phyloP scores from a whole-genome alignment of 2,797 vertebrate species.

The Coluber constrictor region DNA sequence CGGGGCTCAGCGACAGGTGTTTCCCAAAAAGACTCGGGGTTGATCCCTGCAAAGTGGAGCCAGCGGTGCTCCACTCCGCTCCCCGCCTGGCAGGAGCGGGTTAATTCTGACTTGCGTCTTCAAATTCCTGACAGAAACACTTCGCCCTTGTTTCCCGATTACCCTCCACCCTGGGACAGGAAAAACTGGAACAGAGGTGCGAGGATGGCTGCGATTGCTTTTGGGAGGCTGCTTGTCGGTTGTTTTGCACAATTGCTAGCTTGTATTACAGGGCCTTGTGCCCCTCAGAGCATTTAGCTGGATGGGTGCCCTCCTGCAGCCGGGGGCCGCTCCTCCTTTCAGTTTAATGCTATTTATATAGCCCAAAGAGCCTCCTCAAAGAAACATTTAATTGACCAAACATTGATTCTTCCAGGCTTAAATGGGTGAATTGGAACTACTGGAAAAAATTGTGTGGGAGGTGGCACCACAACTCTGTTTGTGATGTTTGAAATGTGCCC shows the following conservation, averaged over 20 bases:
- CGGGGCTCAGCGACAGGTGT: not conserved
- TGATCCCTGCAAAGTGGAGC: not conserved
- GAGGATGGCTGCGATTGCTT: not conserved
- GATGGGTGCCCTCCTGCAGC: not conserved
- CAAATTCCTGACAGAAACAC: not conserved
- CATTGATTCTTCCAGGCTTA: not conserved
- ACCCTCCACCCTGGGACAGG: not conserved
- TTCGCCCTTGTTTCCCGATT: not conserved
- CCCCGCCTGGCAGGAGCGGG: not conserved
- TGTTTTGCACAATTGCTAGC: not conserved
- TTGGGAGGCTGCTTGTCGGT: not conserved
- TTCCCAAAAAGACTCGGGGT: no score
- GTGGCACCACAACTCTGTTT: not conserved
- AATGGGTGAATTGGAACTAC: not conserved
- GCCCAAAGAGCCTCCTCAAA: not conserved
- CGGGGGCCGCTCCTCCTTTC: not conserved
- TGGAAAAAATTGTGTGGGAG: not conserved
- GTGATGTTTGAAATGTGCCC: not conserved
- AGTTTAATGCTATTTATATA: not conserved
- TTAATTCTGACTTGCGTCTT: not conserved
- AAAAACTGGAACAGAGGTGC: slow-evolving; percentile 1
- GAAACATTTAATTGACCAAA: not conserved
- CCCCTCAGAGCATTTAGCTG: not conserved
- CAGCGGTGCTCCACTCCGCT: not conserved
- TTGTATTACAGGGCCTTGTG: not conserved